Base-by-base conservation (phyloP, 2,797 vertebrate species). In the Brachyalestes nurse region DNA sequence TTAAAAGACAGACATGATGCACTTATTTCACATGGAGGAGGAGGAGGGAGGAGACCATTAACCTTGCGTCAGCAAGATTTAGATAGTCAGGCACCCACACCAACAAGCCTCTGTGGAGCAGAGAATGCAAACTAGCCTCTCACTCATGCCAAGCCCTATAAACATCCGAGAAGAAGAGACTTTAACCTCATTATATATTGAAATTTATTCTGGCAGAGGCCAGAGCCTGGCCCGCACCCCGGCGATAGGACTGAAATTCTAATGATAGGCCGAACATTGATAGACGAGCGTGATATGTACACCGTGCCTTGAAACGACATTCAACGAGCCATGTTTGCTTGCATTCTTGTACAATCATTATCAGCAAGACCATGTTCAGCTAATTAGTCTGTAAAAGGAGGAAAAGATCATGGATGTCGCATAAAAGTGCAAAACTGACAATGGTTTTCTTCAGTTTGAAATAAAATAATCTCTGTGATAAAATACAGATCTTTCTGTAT, bases 101-200 rank as follows among this genome's bases (percentile, higher is more conserved):
- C 58, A 16, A 57, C 71, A 82, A 73, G 53, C 25, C 82, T 81
- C 82, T n/a, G 38, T 61, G 51, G 62, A 79, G 80, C 53, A 8
- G 58, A 47, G 64, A 84, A 88, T 77, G 81, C 75, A 77, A 85
- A 83, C 72, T 21, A 83, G 81, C 75, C 70, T 62, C 62, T 42
- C 75, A 78, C 86, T 72, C 53, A 67, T 66, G 53, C 58, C 69
- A 74, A 5, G 47, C 61, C 77, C 81, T 82, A 77, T 87, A 87
- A 90, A 88, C 82, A 82, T 88, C 71, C 77, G 81, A 83, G 83
- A 79, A 69, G 61, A 82, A 8, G 0, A 84, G 85, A 70, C 79
- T 67, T 78, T 38, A 85, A 77, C 71, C 88, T 91, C 83, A 84
- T 93, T 88, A 91, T 62, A 77, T 87, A 89, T 88, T 90, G 83